A percentile compares a stretch with the other conserved stretches of the same genome.
Evolutionary conservation across 2,113 vertebrate genomes (phyloP).

Genomic region (Sterna hirundo): DNA sequence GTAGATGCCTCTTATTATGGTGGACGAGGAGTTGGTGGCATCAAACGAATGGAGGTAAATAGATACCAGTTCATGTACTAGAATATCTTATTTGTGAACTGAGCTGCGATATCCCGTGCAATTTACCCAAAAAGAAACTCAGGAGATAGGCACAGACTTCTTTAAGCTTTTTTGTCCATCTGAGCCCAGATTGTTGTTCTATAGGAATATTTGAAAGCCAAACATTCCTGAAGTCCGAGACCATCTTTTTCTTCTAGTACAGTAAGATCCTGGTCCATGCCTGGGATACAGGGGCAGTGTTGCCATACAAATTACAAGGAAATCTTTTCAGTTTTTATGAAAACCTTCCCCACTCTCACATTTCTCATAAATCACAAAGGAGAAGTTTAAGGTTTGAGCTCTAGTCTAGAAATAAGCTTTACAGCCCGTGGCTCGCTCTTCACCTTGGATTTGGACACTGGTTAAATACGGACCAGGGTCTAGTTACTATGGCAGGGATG

Average conservation of each 20-base stretch:
- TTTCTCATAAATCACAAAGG: background rate
- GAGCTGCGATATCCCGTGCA: background rate
- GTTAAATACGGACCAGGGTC: background rate
- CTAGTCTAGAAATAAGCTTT: background rate
- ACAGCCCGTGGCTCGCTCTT: background rate
- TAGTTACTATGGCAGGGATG: background rate
- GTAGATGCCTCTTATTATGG: slow-evolving; percentile 98
- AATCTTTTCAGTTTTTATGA: background rate
- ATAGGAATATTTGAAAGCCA: background rate
- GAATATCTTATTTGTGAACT: background rate
- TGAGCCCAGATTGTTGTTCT: background rate
- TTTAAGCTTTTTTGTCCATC: background rate
- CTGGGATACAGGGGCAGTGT: background rate
- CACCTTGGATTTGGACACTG: background rate
- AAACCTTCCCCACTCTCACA: background rate
- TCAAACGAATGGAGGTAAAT: slow-evolving; percentile 96
- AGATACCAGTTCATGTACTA: too few relatives aligned
- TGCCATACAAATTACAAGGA: background rate
- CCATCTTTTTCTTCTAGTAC: background rate
- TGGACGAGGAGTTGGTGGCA: slow-evolving; percentile 94
- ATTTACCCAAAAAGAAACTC: background rate
- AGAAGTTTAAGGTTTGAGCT: background rate
- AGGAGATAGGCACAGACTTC: background rate
- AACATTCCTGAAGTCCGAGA: background rate
- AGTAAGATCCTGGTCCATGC: accelerated